These are phyloP conservation scores for Drosophila littoralis DNA, from an alignment of 1,140 invertebrate genomes.

Conservation along the genomic window DNA sequence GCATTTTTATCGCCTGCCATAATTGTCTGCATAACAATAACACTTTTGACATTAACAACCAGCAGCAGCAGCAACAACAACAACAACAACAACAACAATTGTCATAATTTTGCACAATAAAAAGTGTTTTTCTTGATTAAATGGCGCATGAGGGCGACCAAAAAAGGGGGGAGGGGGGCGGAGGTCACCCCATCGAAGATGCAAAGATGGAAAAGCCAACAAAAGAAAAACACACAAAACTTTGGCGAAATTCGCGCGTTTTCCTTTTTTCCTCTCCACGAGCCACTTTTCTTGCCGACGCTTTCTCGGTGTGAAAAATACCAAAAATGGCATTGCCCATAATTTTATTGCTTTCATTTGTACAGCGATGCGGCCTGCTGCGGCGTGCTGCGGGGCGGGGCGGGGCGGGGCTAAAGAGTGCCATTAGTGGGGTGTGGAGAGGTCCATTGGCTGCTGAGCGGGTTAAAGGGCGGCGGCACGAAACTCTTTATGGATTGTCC, in stretches of 20 bases:
- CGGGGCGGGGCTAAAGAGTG: constrained; percentile 28
- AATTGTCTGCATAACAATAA: constrained; percentile 82
- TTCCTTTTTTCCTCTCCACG: constrained; percentile 11
- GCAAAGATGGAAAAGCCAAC: constrained; percentile 25
- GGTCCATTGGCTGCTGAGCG: not conserved
- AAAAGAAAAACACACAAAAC: constrained; percentile 35
- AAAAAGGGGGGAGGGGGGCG: not conserved
- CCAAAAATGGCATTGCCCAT: constrained; percentile 74
- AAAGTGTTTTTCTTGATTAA: constrained; percentile 82
- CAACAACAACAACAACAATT: constrained; percentile 32
- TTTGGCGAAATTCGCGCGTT: constrained; percentile 36
- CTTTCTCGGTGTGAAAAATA: constrained; percentile 66
- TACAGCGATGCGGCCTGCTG: not conserved
- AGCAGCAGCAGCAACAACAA: constrained; percentile 35
- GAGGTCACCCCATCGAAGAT: not conserved
- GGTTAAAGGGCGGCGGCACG: constrained; percentile 32
- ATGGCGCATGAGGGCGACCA: constrained; percentile 44
- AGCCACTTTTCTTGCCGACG: constrained; percentile 4
- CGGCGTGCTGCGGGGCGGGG: too few relatives aligned
- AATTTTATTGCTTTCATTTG: constrained; percentile 73
- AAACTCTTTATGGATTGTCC: constrained; percentile 32
- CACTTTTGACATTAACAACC: constrained; percentile 78
- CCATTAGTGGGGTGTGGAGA: not conserved
- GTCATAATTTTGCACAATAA: constrained; percentile 81
- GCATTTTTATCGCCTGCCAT: constrained; percentile 76